phyloP scores from a whole-genome alignment of 2,797 vertebrate species.

The Sebastes paucispinis region DNA sequence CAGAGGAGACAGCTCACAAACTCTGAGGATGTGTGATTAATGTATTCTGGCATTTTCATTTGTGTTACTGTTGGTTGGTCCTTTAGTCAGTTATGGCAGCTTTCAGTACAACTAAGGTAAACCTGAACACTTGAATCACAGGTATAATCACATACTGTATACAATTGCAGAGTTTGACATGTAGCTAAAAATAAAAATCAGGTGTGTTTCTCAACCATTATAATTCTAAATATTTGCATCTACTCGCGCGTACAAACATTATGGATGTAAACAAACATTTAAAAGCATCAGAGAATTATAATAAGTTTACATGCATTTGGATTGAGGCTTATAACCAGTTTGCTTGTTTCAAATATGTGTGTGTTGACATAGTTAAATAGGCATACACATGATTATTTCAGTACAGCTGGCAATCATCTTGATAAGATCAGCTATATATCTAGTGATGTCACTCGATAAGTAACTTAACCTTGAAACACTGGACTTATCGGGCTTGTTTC shows the following conservation, averaged over 20 bases:
- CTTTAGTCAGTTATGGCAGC: background rate
- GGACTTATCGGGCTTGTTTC: background rate
- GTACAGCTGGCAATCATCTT: background rate
- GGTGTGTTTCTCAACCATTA: background rate
- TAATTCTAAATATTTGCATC: background rate
- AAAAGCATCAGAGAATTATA: background rate
- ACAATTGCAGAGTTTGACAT: background rate
- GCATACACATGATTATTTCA: background rate
- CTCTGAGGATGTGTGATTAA: background rate
- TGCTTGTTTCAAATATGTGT: background rate
- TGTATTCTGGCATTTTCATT: constrained; percentile 1
- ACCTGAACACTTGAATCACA: background rate
- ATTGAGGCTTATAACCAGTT: background rate
- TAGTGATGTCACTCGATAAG: constrained; percentile 7
- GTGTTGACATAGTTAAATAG: background rate
- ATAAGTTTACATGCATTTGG: background rate
- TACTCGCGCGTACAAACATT: background rate
- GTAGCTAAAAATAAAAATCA: background rate
- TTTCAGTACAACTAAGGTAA: background rate
- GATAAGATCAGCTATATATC: constrained; percentile 45
- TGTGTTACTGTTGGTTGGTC: background rate
- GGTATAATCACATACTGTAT: background rate
- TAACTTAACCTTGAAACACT: background rate
- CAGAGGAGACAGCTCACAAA: constrained; percentile 12
- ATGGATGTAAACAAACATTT: background rate